Evolutionary conservation across 2,797 vertebrate genomes (phyloP).

Genomic region (Mormyrops boulengeri): DNA sequence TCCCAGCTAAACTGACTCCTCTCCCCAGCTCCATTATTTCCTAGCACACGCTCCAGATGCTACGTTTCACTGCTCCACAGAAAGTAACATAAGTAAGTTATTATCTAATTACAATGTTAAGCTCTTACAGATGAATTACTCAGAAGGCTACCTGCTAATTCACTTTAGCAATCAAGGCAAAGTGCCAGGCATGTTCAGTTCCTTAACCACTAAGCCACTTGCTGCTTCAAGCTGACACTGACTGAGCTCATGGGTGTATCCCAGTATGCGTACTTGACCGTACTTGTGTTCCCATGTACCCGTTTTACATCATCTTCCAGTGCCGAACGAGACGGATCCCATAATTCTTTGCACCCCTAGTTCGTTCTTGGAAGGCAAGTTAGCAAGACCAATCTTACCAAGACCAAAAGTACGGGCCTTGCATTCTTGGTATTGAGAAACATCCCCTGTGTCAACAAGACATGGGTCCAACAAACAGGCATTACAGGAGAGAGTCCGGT

Average conservation of each 20-base stretch:
- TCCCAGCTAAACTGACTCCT: neutral
- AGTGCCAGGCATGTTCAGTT: neutral
- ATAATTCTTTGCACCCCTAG: neutral
- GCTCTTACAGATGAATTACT: slow-evolving; percentile 1
- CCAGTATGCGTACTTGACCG: neutral
- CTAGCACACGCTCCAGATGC: neutral
- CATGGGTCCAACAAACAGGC: neutral
- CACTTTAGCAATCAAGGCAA: neutral
- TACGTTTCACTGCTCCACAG: neutral
- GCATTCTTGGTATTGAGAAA: neutral
- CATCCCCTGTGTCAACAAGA: neutral
- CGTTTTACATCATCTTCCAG: neutral
- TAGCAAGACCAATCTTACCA: neutral
- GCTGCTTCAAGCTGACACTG: neutral
- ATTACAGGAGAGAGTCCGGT: neutral
- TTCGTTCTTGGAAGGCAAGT: neutral
- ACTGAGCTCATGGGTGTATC: neutral
- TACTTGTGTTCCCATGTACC: neutral
- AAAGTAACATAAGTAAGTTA: neutral
- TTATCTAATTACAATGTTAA: neutral
- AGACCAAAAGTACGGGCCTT: neutral
- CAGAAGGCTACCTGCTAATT: neutral
- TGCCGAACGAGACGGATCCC: neutral
- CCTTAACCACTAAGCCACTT: neutral
- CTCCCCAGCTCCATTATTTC: neutral